Percentiles rank a stretch among this genome's conserved stretches.
Conservation (phyloP, 2,888 invertebrate genomes). For the Scaptomyza parva region DNA sequence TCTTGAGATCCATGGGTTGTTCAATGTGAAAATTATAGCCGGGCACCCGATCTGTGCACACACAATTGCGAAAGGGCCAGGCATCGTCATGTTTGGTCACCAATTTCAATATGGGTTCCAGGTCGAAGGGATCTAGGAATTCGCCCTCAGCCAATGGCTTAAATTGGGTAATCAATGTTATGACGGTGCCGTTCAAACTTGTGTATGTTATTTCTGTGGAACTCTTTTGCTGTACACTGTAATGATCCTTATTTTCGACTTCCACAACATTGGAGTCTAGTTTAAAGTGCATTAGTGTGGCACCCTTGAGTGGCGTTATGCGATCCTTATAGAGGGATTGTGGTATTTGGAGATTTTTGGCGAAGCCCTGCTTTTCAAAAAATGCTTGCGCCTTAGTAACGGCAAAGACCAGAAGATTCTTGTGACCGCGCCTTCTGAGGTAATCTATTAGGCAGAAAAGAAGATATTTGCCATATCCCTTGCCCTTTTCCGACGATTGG, state of each 20-base stretch:
- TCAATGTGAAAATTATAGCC: slow-evolving; percentile 98
- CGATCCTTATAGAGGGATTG: slow-evolving; percentile 95
- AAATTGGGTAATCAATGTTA: not conserved
- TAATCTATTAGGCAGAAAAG: slow-evolving; percentile 99
- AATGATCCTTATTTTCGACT: no score
- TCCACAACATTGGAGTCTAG: no score
- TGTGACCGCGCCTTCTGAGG: slow-evolving; percentile 87
- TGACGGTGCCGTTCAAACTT: not conserved
- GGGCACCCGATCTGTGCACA: slow-evolving; percentile 94
- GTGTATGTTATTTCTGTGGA: not conserved
- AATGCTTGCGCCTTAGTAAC: no score
- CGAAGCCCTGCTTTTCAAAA: slow-evolving; percentile 93
- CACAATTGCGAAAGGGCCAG: slow-evolving; percentile 98
- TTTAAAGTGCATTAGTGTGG: slow-evolving; percentile 97
- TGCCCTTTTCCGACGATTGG: slow-evolving; percentile 96
- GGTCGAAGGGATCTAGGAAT: not conserved
- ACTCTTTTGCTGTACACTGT: no score
- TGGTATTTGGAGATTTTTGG: slow-evolving; percentile 75
- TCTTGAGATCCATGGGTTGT: slow-evolving; percentile 96
- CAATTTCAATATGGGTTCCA: slow-evolving; percentile 86
- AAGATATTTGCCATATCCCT: slow-evolving; percentile 98
- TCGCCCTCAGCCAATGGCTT: not conserved
- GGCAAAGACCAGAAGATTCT: no score
- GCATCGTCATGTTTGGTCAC: slow-evolving; percentile 92
- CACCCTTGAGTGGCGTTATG: slow-evolving; percentile 98